Percentiles rank a stretch among this genome's conserved stretches.
These are phyloP conservation scores for Riptortus pedestris DNA, from an alignment of 1,140 invertebrate genomes.

Conservation along the genomic window DNA sequence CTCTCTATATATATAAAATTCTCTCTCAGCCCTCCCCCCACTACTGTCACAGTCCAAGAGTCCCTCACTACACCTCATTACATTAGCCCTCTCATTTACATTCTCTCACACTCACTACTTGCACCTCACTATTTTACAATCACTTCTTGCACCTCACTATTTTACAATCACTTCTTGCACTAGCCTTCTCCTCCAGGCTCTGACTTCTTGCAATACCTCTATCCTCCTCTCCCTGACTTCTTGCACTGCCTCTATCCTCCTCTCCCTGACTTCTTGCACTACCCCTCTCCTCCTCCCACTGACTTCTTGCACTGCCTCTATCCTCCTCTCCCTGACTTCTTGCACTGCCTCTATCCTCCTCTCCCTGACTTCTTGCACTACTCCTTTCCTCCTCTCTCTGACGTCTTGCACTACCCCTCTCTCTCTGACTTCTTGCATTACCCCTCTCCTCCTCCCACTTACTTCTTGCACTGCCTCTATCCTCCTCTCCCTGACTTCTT, in stretches of 20 bases:
- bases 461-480: not conserved
- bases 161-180: not conserved
- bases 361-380: too few species aligned
- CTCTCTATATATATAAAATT: conserved; percentile 9
- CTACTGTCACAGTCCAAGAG: too few species aligned
- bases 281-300: too few species aligned
- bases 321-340: too few species aligned
- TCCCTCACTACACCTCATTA: not conserved
- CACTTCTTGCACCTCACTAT: too few species aligned
- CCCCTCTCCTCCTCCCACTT: not conserved
- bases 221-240: too few species aligned
- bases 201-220: not conserved
- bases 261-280: too few species aligned
- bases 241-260: too few species aligned
- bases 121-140: too few species aligned
- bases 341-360: too few species aligned
- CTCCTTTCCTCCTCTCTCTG: not conserved
- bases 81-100: not conserved
- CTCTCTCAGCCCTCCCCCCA: conserved; percentile 1
- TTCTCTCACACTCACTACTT: not conserved
- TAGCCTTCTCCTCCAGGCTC: not conserved
- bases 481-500: not conserved
- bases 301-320: too few species aligned
- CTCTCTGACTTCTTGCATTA: not conserved
- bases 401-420: not conserved